phyloP scores from a whole-genome alignment of 2,797 vertebrate species.

The Apogon talboti region DNA sequence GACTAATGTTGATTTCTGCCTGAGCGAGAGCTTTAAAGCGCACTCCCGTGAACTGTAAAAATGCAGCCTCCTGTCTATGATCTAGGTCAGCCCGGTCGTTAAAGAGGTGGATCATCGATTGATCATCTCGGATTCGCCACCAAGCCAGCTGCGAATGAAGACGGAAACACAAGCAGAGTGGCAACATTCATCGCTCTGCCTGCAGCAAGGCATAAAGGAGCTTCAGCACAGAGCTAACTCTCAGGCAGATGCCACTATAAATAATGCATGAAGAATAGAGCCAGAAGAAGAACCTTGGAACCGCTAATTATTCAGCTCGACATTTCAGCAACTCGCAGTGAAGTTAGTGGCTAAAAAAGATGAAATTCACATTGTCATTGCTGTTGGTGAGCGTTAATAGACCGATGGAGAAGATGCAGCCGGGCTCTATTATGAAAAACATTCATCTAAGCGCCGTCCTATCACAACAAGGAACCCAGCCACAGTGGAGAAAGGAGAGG shows the following conservation, averaged over 20 bases:
- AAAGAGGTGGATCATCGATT: constrained; percentile 35
- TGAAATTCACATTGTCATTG: constrained; percentile 41
- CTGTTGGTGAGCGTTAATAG: constrained; percentile 19
- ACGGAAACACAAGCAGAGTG: constrained; percentile 44
- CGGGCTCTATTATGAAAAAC: constrained; percentile 41
- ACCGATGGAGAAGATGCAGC: constrained; percentile 35
- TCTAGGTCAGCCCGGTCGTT: constrained; percentile 28
- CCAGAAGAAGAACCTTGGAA: constrained; percentile 77
- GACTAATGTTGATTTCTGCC: neutral
- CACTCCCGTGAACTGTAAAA: neutral
- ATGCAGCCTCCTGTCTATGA: neutral
- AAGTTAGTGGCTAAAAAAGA: constrained; percentile 61
- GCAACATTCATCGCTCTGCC: constrained; percentile 55
- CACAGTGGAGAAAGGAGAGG: neutral
- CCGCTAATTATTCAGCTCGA: constrained; percentile 81
- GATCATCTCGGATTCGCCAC: constrained; percentile 35
- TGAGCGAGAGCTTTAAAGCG: neutral
- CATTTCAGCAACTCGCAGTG: constrained; percentile 71
- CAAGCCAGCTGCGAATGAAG: constrained; percentile 40
- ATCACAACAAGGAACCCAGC: constrained; percentile 29
- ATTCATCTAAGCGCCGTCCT: constrained; percentile 40
- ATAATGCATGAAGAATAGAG: constrained; percentile 81
- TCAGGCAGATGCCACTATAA: constrained; percentile 81
- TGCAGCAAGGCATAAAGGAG: constrained; percentile 59
- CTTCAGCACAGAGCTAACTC: constrained; percentile 68